phyloP scores from a whole-genome alignment of 2,113 vertebrate species.

The Ammospiza caudacuta region DNA sequence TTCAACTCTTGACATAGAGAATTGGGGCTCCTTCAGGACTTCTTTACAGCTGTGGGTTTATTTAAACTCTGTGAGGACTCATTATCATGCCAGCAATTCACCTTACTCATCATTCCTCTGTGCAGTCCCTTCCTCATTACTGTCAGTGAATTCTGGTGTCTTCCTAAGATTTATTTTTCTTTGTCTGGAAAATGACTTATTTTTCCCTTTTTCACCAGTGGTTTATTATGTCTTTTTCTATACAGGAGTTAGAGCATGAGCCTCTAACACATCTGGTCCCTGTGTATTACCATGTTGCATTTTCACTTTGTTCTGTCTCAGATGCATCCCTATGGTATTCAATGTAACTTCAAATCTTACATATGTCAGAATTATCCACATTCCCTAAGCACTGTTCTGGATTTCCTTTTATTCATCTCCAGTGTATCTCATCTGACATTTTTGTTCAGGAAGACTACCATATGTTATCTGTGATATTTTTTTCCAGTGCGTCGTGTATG shows the following conservation, averaged over 20 bases:
- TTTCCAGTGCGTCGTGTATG: background rate
- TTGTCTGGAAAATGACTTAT: background rate
- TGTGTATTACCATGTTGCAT: background rate
- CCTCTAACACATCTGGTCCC: background rate
- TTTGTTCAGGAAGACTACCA: background rate
- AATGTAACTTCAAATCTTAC: background rate
- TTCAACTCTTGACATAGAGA: background rate
- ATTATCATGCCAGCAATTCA: background rate
- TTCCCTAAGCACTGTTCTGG: background rate
- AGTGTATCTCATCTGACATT: background rate
- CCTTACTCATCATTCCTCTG: background rate
- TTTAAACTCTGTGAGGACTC: background rate
- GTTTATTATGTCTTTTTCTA: background rate
- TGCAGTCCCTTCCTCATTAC: background rate
- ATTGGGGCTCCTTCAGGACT: background rate
- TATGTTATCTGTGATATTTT: background rate
- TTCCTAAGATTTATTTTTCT: background rate
- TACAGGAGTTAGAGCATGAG: background rate
- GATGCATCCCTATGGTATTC: background rate
- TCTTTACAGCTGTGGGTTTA: background rate
- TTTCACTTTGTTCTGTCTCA: background rate
- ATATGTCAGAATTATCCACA: background rate
- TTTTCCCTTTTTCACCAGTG: background rate
- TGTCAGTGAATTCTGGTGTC: background rate
- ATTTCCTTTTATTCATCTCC: background rate